Evolutionary conservation across 2,888 invertebrate species (phyloP).

Genomic region (Lithophane semibrunnea): DNA sequence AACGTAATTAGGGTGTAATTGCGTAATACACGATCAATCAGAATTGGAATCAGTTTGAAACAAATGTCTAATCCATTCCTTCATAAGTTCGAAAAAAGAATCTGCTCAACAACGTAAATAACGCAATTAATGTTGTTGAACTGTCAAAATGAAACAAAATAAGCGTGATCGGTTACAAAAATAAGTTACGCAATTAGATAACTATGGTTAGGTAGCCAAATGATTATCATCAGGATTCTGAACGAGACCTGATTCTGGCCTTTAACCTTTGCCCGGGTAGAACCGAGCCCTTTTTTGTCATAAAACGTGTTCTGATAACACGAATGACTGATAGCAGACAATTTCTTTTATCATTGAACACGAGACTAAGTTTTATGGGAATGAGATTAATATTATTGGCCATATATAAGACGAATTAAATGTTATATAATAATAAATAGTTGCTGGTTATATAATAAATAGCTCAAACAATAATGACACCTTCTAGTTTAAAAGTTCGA

Average conservation of each 20-base stretch:
- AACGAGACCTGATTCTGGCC: background rate
- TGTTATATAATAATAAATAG: background rate
- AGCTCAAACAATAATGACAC: background rate
- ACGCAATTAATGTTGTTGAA: no score
- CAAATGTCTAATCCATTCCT: no score
- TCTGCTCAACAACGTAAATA: no score
- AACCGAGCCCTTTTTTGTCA: background rate
- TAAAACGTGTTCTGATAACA: slow-evolving; percentile 15
- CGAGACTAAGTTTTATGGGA: slow-evolving; percentile 16
- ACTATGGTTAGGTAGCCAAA: background rate
- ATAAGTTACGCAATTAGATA: no score
- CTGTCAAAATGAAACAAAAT: no score
- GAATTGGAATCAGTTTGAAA: no score
- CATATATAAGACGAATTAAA: background rate
- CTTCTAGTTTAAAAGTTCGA: no score
- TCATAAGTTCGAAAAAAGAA: no score
- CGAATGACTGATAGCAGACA: background rate
- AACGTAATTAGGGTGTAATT: no score
- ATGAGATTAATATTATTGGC: slow-evolving; percentile 11
- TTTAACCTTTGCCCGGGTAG: background rate
- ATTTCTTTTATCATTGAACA: slow-evolving; percentile 8
- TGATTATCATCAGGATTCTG: background rate
- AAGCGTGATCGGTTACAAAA: no score
- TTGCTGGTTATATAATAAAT: background rate
- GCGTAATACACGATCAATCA: no score